phyloP scores from a whole-genome alignment of 2,113 vertebrate genomes.

The Ageneiosus marmoratus region DNA sequence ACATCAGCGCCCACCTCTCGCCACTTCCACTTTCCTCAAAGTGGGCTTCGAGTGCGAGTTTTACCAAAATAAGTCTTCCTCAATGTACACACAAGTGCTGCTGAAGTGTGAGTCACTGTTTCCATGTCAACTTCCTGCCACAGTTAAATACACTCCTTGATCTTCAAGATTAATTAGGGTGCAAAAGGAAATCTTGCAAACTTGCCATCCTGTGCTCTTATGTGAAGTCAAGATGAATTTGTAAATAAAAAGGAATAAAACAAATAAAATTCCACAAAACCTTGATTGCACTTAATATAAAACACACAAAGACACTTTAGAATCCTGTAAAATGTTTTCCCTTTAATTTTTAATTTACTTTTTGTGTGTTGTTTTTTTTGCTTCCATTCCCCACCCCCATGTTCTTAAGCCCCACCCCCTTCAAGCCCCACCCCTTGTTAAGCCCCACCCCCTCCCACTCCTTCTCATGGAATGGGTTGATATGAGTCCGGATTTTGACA shows the following conservation, averaged over 20 bases:
- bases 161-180: slow-evolving; percentile 11
- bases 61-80: slow-evolving; percentile 38
- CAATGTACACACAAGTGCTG: slow-evolving; percentile 11
- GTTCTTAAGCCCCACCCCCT: slow-evolving; percentile 67
- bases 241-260: background rate
- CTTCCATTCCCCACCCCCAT: slow-evolving; percentile 62
- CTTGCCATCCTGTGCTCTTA: background rate
- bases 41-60: slow-evolving; percentile 20
- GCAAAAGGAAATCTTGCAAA: slow-evolving; percentile 13
- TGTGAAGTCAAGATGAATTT: background rate
- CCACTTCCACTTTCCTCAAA: slow-evolving; percentile 49
- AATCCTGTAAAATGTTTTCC: slow-evolving; percentile 79
- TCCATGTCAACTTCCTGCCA: slow-evolving; percentile 40
- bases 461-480: slow-evolving; percentile 60
- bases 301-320: slow-evolving; percentile 45
- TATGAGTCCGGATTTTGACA: slow-evolving; percentile 60
- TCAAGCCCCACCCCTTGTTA: background rate
- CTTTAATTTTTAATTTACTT: slow-evolving; percentile 56
- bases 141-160: background rate
- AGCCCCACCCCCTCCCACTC: slow-evolving; percentile 40
- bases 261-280: background rate
- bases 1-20: slow-evolving; percentile 40
- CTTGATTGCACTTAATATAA: slow-evolving; percentile 22
- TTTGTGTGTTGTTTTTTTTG: slow-evolving; percentile 48
- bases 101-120: slow-evolving; percentile 41